Conservation (phyloP, 2,888 invertebrate genomes). For the Neoaliturus tenellus region DNA sequence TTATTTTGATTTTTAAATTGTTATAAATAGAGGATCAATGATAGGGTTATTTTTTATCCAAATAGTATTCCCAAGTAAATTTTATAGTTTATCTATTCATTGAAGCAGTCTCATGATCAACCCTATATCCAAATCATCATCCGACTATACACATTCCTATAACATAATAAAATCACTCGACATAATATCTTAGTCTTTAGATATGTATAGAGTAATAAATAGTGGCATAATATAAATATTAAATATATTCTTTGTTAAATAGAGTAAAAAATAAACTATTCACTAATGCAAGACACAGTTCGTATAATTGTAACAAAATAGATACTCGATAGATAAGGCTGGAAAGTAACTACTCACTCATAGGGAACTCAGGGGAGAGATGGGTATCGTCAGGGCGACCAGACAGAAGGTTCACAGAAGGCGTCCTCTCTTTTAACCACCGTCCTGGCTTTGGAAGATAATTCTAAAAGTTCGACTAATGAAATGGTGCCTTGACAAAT, state of each 20-base stretch:
- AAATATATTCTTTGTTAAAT: slow-evolving; percentile 18
- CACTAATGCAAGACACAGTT: slow-evolving; percentile 18
- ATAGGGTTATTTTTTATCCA: too few relatives aligned
- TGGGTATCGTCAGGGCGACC: background rate
- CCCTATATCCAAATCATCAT: too few relatives aligned
- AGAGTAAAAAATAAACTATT: slow-evolving; percentile 39
- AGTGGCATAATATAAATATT: slow-evolving; percentile 40
- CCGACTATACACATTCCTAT: background rate
- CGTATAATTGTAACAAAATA: slow-evolving; percentile 4
- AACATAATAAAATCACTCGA: background rate
- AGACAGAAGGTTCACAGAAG: too few relatives aligned
- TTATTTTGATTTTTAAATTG: too few relatives aligned
- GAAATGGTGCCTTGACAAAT: too few relatives aligned
- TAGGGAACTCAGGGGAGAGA: background rate
- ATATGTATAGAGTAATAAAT: slow-evolving; percentile 32
- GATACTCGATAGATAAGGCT: slow-evolving; percentile 4
- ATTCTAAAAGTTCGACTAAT: too few relatives aligned
- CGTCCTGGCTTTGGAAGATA: too few relatives aligned
- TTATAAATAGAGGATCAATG: too few relatives aligned
- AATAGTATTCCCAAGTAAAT: too few relatives aligned
- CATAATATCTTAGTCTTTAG: background rate
- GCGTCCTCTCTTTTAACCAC: too few relatives aligned
- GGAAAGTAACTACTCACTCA: background rate
- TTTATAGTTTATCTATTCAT: too few relatives aligned
- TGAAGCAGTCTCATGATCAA: too few relatives aligned